A percentile compares a stretch with the other conserved stretches of the same genome.
Evolutionary conservation across 2,113 vertebrate genomes (phyloP).

Genomic region (Mastomys coucha): DNA sequence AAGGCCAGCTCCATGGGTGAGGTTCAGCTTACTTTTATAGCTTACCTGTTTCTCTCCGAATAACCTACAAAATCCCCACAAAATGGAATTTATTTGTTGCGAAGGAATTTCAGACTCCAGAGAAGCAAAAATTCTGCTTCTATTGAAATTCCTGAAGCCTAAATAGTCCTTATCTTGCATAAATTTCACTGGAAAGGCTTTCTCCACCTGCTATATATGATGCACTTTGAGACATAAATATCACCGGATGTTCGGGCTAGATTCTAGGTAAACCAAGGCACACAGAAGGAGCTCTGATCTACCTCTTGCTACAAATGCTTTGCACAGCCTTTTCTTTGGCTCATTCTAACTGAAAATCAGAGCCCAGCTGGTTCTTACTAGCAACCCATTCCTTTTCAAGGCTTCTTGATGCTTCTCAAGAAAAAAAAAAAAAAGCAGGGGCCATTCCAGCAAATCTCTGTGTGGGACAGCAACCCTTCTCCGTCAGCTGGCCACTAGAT

Average conservation of each 20-base stretch:
- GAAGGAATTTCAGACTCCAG: neutral
- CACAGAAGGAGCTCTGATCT: neutral
- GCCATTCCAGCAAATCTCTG: neutral
- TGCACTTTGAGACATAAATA: neutral
- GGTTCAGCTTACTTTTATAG: neutral
- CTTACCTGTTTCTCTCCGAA: neutral
- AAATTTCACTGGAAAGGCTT: neutral
- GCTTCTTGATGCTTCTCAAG: too few relatives aligned
- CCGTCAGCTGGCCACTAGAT: neutral
- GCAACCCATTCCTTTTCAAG: accelerated
- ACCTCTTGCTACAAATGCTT: neutral
- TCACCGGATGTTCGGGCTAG: neutral
- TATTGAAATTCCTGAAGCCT: slow-evolving; percentile 18
- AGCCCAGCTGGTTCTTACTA: too few relatives aligned
- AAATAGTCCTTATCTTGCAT: neutral
- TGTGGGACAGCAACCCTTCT: accelerated
- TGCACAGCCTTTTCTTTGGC: neutral
- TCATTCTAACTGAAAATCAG: neutral
- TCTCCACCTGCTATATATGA: neutral
- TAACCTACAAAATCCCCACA: neutral
- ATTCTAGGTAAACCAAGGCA: neutral
- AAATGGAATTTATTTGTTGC: neutral
- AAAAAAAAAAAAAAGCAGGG: neutral
- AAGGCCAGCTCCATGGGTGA: accelerated
- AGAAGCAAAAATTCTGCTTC: neutral